These are phyloP conservation scores for Acheta domesticus DNA, from an alignment of 2,888 invertebrate species.

Conservation along the genomic window DNA sequence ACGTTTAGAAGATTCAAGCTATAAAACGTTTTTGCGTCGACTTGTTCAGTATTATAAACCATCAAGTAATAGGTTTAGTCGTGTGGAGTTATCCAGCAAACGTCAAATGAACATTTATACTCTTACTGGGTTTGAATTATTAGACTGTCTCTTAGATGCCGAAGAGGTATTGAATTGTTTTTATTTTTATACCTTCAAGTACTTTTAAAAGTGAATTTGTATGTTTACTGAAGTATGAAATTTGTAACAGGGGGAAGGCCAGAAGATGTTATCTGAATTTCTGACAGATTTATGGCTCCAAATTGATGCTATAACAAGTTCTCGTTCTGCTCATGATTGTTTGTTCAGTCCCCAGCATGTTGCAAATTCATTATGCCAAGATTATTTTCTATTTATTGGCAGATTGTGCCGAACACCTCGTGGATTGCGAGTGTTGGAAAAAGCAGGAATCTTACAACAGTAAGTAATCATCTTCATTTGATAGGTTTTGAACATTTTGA, in stretches of 20 bases:
- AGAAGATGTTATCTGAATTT: slow-evolving; percentile 70
- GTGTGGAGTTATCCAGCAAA: slow-evolving; percentile 67
- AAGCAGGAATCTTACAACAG: slow-evolving; percentile 71
- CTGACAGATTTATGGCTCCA: slow-evolving; percentile 76
- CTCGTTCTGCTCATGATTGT: slow-evolving; percentile 78
- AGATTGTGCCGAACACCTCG: slow-evolving; percentile 55
- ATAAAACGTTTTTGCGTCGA: slow-evolving; percentile 66
- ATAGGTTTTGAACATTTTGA: too few relatives aligned
- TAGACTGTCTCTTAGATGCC: slow-evolving; percentile 67
- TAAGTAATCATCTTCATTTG: slow-evolving; percentile 46
- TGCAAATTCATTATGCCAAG: slow-evolving; percentile 85
- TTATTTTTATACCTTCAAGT: slow-evolving; percentile 29
- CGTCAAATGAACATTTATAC: slow-evolving; percentile 61
- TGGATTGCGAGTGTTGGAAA: slow-evolving; percentile 61
- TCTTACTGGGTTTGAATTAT: slow-evolving; percentile 66
- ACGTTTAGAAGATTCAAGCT: slow-evolving; percentile 62
- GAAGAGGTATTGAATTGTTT: slow-evolving; percentile 53
- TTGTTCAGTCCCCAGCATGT: slow-evolving; percentile 84
- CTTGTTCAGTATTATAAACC: slow-evolving; percentile 84
- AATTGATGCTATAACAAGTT: slow-evolving; percentile 66
- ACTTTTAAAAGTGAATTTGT: too few relatives aligned
- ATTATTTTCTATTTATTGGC: slow-evolving; percentile 91
- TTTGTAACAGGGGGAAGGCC: slow-evolving; percentile 59
- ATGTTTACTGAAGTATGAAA: not conserved
- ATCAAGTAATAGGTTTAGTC: slow-evolving; percentile 80